These are phyloP conservation scores for Gnathonemus longibarbis DNA, from an alignment of 2,113 vertebrate species.

Conservation along the genomic window DNA sequence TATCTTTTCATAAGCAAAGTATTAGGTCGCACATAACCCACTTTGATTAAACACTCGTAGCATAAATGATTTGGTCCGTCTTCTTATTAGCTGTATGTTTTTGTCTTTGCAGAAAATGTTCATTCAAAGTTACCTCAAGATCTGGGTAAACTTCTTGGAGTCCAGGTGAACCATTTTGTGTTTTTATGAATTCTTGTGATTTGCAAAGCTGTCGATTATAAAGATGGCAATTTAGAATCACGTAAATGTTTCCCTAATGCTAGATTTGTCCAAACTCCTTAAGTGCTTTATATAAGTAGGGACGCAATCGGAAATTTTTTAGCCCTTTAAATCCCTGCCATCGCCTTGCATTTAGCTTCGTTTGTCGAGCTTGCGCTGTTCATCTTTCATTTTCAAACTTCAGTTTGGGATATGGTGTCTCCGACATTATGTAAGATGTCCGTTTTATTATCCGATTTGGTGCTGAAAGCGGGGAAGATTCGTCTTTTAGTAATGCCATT, in stretches of 20 bases:
- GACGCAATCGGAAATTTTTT: neutral
- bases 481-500: neutral
- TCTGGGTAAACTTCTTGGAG: constrained; percentile 33
- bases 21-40: neutral
- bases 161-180: constrained; percentile 1
- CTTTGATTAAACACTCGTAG: neutral
- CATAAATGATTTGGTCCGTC: neutral
- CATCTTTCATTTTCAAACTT: neutral
- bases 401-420: neutral
- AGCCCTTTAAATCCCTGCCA: neutral
- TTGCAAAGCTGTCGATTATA: neutral
- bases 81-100: neutral
- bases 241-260: neutral
- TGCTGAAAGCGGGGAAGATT: neutral
- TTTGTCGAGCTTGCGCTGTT: neutral
- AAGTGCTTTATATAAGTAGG: neutral
- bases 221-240: neutral
- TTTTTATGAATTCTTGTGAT: neutral
- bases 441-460: neutral
- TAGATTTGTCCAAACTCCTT: neutral
- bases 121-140: constrained; percentile 31
- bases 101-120: constrained; percentile 18
- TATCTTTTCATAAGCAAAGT: neutral
- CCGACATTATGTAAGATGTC: neutral
- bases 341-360: neutral